Percentiles rank a stretch among this genome's conserved stretches.
Conservation (phyloP, 1,140 invertebrate species). For the Drosophila pseudoobscura region DNA sequence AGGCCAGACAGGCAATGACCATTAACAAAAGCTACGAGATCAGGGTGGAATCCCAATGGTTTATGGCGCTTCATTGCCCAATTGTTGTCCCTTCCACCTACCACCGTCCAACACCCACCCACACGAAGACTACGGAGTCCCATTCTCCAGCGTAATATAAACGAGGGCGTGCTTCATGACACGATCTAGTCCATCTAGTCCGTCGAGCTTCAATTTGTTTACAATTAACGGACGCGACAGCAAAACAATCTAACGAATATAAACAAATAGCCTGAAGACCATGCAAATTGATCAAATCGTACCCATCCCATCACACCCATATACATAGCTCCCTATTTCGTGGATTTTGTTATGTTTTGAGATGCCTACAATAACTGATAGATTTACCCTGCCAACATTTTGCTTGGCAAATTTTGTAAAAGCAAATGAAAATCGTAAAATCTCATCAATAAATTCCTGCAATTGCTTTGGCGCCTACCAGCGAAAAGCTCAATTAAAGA, state of each 20-base stretch:
- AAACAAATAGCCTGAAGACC: slow-evolving; percentile 49
- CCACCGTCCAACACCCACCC: neutral
- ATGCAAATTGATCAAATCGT: slow-evolving; percentile 31
- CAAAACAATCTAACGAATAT: slow-evolving; percentile 48
- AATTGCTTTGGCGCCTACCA: slow-evolving; percentile 43
- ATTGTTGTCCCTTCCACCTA: neutral
- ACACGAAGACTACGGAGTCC: slow-evolving; percentile 1
- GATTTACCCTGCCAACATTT: slow-evolving; percentile 38
- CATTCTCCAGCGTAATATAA: slow-evolving; percentile 31
- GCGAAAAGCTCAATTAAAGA: slow-evolving; percentile 44
- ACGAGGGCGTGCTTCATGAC: slow-evolving; percentile 39
- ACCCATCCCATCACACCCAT: slow-evolving; percentile 21
- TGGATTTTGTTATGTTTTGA: slow-evolving; percentile 14
- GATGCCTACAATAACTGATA: slow-evolving; percentile 31
- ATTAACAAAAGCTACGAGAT: slow-evolving; percentile 47
- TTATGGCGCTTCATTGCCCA: neutral
- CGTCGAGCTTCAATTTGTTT: slow-evolving; percentile 50
- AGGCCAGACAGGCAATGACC: slow-evolving; percentile 28
- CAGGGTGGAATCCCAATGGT: neutral
- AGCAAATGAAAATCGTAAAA: slow-evolving; percentile 6
- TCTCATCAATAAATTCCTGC: slow-evolving; percentile 20
- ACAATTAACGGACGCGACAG: slow-evolving; percentile 65
- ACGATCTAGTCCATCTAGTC: slow-evolving; percentile 25
- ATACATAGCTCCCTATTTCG: slow-evolving; percentile 17
- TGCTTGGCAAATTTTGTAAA: slow-evolving; percentile 25